These are phyloP conservation scores for Ceratina japonica DNA, from an alignment of 1,140 invertebrate genomes.

Conservation along the genomic window DNA sequence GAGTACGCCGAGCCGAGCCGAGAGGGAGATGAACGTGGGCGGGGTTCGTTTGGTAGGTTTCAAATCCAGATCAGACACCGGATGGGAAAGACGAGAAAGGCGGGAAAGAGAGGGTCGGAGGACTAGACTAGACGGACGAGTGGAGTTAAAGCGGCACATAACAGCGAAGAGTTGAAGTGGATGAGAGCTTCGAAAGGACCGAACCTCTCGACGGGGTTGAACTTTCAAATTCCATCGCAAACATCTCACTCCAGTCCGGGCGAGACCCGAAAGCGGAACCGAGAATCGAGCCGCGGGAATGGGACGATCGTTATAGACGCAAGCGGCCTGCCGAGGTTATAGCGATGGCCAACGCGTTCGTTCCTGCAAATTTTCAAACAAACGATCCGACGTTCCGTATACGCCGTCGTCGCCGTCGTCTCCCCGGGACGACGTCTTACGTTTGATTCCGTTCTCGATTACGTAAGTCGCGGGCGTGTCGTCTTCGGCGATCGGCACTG, in stretches of 20 bases:
- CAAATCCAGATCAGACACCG: slow-evolving; percentile 17
- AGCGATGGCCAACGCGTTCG: slow-evolving; percentile 12
- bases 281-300: not conserved
- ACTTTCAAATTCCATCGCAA: slow-evolving; percentile 61
- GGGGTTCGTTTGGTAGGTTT: slow-evolving; percentile 27
- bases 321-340: slow-evolving; percentile 19
- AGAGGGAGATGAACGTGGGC: not conserved
- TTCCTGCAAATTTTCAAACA: not conserved
- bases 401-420: not conserved
- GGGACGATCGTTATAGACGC: slow-evolving; percentile 21
- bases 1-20: not conserved
- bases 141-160: slow-evolving; percentile 56
- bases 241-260: slow-evolving; percentile 42
- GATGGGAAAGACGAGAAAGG: not conserved
- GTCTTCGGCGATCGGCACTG: too few relatives aligned
- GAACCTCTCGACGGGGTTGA: slow-evolving; percentile 51
- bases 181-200: slow-evolving; percentile 51
- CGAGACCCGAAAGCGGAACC: too few relatives aligned
- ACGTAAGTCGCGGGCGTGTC: too few relatives aligned
- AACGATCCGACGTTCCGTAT: not conserved
- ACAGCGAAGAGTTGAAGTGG: slow-evolving; percentile 53
- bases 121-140: slow-evolving; percentile 37
- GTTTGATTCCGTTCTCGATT: not conserved
- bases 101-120: not conserved
- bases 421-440: not conserved